Conservation (phyloP, 2,113 vertebrate species). For the Amphilophus citrinellus region DNA sequence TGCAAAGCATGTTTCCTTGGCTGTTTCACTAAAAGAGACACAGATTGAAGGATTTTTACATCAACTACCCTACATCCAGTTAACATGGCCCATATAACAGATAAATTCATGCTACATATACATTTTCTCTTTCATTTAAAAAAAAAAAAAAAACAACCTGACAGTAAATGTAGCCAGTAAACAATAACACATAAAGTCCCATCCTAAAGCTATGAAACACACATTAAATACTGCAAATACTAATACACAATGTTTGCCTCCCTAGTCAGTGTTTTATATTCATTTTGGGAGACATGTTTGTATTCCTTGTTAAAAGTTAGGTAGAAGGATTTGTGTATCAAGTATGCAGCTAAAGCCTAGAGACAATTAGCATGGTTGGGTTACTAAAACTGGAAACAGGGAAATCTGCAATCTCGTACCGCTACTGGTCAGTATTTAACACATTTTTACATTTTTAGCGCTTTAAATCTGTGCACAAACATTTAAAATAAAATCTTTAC, state of each 20-base stretch:
- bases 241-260: neutral
- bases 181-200: conserved; percentile 15
- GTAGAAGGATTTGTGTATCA: neutral
- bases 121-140: conserved; percentile 16
- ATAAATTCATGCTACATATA: neutral
- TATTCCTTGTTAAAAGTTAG: neutral
- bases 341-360: neutral
- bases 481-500: neutral
- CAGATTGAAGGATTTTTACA: conserved; percentile 11
- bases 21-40: conserved; percentile 41
- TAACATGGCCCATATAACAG: neutral
- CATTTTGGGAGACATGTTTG: neutral
- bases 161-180: neutral
- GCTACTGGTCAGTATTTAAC: neutral
- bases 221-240: neutral
- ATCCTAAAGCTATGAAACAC: conserved; percentile 25
- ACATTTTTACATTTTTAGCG: neutral
- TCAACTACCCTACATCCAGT: neutral
- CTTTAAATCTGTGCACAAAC: neutral
- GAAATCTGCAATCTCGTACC: neutral
- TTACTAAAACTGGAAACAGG: neutral
- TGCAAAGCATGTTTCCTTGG: conserved; percentile 62
- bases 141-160: neutral
- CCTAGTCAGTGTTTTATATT: neutral
- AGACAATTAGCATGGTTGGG: neutral